Conservation (phyloP, 2,888 invertebrate genomes). For the Agriotes lineatus region DNA sequence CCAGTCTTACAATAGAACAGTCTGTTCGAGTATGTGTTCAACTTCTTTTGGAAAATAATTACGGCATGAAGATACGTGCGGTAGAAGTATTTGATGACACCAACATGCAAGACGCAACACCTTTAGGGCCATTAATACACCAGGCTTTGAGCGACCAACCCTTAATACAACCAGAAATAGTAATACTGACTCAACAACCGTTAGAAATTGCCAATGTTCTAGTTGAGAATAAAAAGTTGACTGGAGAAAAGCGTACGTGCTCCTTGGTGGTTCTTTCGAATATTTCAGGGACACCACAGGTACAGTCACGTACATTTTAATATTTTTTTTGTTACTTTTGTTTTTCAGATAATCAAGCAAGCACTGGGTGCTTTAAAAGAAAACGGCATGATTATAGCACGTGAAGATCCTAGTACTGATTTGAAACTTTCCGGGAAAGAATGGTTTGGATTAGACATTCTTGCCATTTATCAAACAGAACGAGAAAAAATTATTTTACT, state of each 20-base stretch:
- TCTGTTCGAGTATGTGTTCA: slow-evolving; percentile 76
- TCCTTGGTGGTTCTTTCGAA: slow-evolving; percentile 57
- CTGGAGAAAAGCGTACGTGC: slow-evolving; percentile 53
- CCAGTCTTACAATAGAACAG: slow-evolving; percentile 48
- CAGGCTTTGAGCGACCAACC: slow-evolving; percentile 77
- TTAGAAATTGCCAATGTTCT: slow-evolving; percentile 69
- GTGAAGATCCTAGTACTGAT: slow-evolving; percentile 10
- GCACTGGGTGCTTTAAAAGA: slow-evolving; percentile 15
- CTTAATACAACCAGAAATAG: slow-evolving; percentile 76
- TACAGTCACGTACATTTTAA: slow-evolving; percentile 47
- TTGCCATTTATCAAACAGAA: slow-evolving; percentile 68
- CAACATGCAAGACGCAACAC: slow-evolving; percentile 60
- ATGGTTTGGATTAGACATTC: slow-evolving; percentile 66
- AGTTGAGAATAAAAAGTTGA: slow-evolving; percentile 74
- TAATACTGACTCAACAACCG: slow-evolving; percentile 69
- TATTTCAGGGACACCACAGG: slow-evolving; percentile 68
- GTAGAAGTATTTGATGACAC: slow-evolving; percentile 65
- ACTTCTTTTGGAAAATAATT: slow-evolving; percentile 78
- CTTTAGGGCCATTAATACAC: slow-evolving; percentile 70
- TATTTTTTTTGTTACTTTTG: not conserved
- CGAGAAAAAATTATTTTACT: slow-evolving; percentile 70
- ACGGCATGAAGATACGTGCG: slow-evolving; percentile 72
- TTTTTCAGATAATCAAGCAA: not conserved
- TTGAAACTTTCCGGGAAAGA: no score
- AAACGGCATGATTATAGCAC: slow-evolving; percentile 30